A percentile compares a stretch with the other conserved stretches of the same genome.
Conservation (phyloP, 2,888 invertebrate species). For the Coleophora flavipennella region DNA sequence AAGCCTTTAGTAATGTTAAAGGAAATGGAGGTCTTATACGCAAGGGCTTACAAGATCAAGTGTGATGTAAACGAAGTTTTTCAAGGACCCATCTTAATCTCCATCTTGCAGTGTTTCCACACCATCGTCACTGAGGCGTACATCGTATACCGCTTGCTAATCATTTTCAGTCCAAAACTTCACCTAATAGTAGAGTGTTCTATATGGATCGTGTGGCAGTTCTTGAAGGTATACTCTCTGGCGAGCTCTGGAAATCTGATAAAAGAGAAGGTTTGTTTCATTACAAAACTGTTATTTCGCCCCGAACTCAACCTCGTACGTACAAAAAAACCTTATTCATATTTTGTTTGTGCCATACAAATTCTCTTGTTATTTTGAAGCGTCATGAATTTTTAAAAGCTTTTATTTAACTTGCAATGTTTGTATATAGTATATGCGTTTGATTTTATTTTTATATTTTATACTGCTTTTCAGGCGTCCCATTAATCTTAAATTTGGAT, state of each 20-base stretch:
- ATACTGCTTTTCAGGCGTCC: too few species aligned
- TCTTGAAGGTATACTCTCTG: constrained; percentile 42
- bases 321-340: too few species aligned
- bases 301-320: too few species aligned
- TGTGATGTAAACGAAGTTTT: constrained; percentile 38
- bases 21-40: constrained; percentile 36
- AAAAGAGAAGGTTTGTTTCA: constrained; percentile 32
- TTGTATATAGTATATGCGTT: too few species aligned
- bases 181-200: too few species aligned
- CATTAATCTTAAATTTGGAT: too few species aligned
- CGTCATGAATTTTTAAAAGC: too few species aligned
- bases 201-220: constrained; percentile 53
- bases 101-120: constrained; percentile 48
- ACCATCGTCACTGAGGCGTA: constrained; percentile 46
- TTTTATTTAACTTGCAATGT: too few species aligned
- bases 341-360: too few species aligned
- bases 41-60: constrained; percentile 37
- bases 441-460: too few species aligned
- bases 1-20: constrained; percentile 26
- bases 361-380: too few species aligned
- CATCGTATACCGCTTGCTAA: constrained; percentile 41
- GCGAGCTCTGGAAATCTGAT: constrained; percentile 37
- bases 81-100: constrained; percentile 40
- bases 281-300: too few species aligned
- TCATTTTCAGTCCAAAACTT: constrained; percentile 42